Evolutionary conservation across 2,888 invertebrate genomes (phyloP).

Genomic region (Elaeidobius kamerunicus): DNA sequence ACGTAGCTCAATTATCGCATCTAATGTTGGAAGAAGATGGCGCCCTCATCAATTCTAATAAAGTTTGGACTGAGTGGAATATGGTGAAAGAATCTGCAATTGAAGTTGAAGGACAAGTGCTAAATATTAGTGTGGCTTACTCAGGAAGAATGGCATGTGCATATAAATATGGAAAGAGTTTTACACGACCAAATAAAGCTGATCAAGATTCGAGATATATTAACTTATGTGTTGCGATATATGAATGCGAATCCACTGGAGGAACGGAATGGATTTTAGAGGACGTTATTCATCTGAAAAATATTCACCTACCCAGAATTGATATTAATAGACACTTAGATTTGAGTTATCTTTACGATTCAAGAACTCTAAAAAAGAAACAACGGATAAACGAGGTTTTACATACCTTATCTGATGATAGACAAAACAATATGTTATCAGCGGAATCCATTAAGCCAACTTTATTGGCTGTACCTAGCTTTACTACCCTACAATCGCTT

Average conservation of each 20-base stretch:
- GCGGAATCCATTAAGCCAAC: slow-evolving; percentile 48
- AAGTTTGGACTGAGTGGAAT: slow-evolving; percentile 49
- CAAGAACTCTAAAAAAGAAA: slow-evolving; percentile 75
- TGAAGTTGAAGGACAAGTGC: slow-evolving; percentile 67
- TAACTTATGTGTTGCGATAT: slow-evolving; percentile 91
- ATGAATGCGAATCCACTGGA: slow-evolving; percentile 98
- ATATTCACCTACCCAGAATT: slow-evolving; percentile 83
- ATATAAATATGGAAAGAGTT: slow-evolving; percentile 89
- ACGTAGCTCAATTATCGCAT: slow-evolving; percentile 40
- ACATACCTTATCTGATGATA: slow-evolving; percentile 78
- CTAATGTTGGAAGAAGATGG: slow-evolving; percentile 47
- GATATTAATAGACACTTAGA: slow-evolving; percentile 80
- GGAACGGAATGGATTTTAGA: slow-evolving; percentile 93
- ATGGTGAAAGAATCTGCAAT: slow-evolving; percentile 61
- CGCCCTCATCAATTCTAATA: slow-evolving; percentile 45
- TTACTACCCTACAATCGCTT: slow-evolving; percentile 83
- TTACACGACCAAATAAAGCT: slow-evolving; percentile 73
- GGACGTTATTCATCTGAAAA: slow-evolving; percentile 91
- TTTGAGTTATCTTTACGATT: slow-evolving; percentile 78
- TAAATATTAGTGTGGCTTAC: slow-evolving; percentile 95
- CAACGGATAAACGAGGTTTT: slow-evolving; percentile 77
- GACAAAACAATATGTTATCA: slow-evolving; percentile 47
- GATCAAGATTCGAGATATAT: slow-evolving; percentile 81
- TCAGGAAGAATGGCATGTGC: slow-evolving; percentile 97
- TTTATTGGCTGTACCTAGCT: slow-evolving; percentile 83